phyloP scores from a whole-genome alignment of 1,140 invertebrate genomes.

The silkworm (Bombyx mori) region DNA sequence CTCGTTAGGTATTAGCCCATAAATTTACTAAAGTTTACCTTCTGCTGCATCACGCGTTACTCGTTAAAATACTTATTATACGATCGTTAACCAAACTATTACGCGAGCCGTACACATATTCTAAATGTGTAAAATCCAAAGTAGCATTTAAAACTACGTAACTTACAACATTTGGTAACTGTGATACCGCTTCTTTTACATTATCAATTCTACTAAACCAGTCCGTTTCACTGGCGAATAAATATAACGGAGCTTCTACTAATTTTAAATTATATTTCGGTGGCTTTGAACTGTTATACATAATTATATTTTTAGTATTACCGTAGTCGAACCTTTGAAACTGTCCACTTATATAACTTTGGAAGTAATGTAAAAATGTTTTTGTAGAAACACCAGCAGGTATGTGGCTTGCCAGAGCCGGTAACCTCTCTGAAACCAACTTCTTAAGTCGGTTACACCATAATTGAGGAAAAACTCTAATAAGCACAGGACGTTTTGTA shows the following conservation, averaged over 20 bases:
- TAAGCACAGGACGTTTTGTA: conserved; percentile 28
- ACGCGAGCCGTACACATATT: conserved; percentile 48
- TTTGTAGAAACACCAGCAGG: conserved; percentile 42
- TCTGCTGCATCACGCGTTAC: not conserved
- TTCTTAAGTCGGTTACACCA: conserved; percentile 33
- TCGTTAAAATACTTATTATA: conserved; percentile 26
- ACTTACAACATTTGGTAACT: conserved; percentile 29
- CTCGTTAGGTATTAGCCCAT: not conserved
- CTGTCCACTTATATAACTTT: conserved; percentile 32
- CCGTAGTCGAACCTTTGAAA: conserved; percentile 51
- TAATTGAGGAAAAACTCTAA: conserved; percentile 34
- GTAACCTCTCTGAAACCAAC: conserved; percentile 28
- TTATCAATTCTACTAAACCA: conserved; percentile 41
- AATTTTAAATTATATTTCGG: conserved; percentile 38
- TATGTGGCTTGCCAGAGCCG: conserved; percentile 41
- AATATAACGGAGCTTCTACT: conserved; percentile 30
- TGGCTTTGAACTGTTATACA: conserved; percentile 32
- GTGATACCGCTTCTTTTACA: conserved; percentile 24
- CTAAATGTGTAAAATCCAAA: conserved; percentile 46
- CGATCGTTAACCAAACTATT: conserved; percentile 35
- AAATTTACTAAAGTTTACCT: not conserved
- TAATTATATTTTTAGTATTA: conserved; percentile 22
- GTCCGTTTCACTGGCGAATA: conserved; percentile 42
- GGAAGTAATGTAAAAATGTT: conserved; percentile 47
- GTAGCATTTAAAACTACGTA: conserved; percentile 30